Evolutionary conservation across 2,113 vertebrate genomes (phyloP).

Genomic region (Tupaia tana): DNA sequence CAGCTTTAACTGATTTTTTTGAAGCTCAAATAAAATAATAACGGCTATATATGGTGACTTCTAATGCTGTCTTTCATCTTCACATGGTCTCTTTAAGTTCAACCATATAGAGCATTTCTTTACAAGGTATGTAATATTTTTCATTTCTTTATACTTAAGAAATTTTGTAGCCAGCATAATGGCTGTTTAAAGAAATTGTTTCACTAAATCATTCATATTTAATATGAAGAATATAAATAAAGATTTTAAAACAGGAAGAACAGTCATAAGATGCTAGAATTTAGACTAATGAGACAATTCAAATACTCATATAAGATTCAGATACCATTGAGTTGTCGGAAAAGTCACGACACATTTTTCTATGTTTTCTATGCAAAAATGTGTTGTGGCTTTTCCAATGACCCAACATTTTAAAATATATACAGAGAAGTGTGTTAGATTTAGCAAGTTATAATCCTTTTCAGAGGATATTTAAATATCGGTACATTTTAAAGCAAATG

Average conservation of each 20-base stretch:
- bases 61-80: constrained; percentile 30
- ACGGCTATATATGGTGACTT: background rate
- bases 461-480: background rate
- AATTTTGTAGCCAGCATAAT: background rate
- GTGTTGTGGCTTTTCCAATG: no score
- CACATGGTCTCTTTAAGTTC: background rate
- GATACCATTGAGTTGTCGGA: background rate
- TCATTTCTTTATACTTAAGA: background rate
- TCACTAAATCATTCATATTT: background rate
- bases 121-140: background rate
- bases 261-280: background rate
- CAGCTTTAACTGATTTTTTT: background rate
- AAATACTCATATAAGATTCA: background rate
- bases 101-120: background rate
- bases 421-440: background rate
- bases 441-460: background rate
- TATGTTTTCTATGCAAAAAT: no score
- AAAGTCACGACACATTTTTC: no score
- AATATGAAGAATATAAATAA: background rate
- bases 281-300: background rate
- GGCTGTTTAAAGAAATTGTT: constrained; percentile 15
- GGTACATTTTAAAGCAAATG: background rate
- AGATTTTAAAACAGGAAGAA: background rate
- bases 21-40: constrained; percentile 34
- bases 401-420: background rate